Conservation (phyloP, 2,888 invertebrate genomes). For the Apoda limacodes region DNA sequence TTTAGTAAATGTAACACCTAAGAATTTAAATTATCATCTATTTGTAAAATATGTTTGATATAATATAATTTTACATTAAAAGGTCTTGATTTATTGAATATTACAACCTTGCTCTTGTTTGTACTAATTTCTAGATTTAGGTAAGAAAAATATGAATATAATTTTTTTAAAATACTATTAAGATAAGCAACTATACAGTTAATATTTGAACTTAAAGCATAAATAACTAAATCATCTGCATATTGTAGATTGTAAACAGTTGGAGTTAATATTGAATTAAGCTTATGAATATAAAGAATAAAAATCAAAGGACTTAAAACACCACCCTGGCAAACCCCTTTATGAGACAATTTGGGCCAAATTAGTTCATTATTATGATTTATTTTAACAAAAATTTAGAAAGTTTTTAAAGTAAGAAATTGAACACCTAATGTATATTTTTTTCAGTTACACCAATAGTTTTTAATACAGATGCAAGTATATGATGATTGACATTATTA, state of each 20-base stretch:
- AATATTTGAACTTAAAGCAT: neutral
- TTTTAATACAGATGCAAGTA: slow-evolving; percentile 1
- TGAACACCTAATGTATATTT: slow-evolving; percentile 9
- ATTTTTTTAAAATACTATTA: slow-evolving; percentile 2
- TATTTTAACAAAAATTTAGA: slow-evolving; percentile 13
- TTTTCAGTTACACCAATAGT: slow-evolving; percentile 9
- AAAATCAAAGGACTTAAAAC: slow-evolving; percentile 1
- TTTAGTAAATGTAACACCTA: slow-evolving; percentile 1
- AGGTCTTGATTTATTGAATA: neutral
- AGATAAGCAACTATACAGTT: neutral
- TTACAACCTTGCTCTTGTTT: neutral
- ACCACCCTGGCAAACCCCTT: neutral
- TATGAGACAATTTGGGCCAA: neutral
- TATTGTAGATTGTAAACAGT: too few relatives aligned
- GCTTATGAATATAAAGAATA: neutral
- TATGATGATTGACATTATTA: neutral
- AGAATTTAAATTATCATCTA: neutral
- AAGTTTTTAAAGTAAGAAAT: slow-evolving; percentile 12
- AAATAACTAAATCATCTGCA: too few relatives aligned
- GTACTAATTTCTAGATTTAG: neutral
- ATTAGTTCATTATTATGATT: too few relatives aligned
- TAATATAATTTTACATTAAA: neutral
- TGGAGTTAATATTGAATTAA: too few relatives aligned
- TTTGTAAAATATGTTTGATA: neutral
- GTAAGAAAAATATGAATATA: neutral